Evolutionary conservation across 2,888 invertebrate genomes (phyloP).

Genomic region (Melanostoma mellinum): DNA sequence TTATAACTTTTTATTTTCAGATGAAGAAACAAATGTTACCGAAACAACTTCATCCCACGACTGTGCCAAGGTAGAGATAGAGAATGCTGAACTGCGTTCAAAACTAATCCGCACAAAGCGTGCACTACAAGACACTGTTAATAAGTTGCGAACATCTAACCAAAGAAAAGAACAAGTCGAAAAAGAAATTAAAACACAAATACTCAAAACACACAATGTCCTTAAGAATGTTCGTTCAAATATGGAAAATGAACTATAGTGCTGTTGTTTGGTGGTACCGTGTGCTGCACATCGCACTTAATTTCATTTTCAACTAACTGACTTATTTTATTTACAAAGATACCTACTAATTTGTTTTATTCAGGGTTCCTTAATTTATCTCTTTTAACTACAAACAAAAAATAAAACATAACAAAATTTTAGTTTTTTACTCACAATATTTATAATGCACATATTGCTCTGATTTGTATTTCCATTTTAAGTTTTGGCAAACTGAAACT

Average conservation of each 20-base stretch:
- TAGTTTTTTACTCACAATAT: not conserved
- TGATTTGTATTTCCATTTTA: too few species aligned
- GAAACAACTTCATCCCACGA: slow-evolving; percentile 75
- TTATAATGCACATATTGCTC: not conserved
- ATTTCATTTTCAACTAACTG: slow-evolving; percentile 31
- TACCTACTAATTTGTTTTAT: slow-evolving; percentile 56
- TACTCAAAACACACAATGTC: slow-evolving; percentile 90
- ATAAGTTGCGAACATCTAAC: slow-evolving; percentile 89
- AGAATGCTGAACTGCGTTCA: slow-evolving; percentile 88
- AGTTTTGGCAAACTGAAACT: too few species aligned
- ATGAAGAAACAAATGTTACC: slow-evolving; percentile 41
- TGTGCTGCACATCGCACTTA: not conserved
- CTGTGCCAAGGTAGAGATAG: slow-evolving; percentile 84
- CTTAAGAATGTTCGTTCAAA: slow-evolving; percentile 89
- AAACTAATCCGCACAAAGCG: slow-evolving; percentile 88
- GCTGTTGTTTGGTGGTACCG: slow-evolving; percentile 24
- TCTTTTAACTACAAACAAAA: slow-evolving; percentile 15
- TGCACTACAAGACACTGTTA: slow-evolving; percentile 89
- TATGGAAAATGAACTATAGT: slow-evolving; percentile 83
- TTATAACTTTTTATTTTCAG: slow-evolving; percentile 15
- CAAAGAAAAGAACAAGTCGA: slow-evolving; percentile 91
- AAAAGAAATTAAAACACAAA: slow-evolving; percentile 91
- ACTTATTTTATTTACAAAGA: slow-evolving; percentile 14
- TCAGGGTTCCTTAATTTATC: slow-evolving; percentile 66
- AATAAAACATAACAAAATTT: slow-evolving; percentile 18